phyloP scores from a whole-genome alignment of 2,888 invertebrate species.

The Campaea margaritaria region DNA sequence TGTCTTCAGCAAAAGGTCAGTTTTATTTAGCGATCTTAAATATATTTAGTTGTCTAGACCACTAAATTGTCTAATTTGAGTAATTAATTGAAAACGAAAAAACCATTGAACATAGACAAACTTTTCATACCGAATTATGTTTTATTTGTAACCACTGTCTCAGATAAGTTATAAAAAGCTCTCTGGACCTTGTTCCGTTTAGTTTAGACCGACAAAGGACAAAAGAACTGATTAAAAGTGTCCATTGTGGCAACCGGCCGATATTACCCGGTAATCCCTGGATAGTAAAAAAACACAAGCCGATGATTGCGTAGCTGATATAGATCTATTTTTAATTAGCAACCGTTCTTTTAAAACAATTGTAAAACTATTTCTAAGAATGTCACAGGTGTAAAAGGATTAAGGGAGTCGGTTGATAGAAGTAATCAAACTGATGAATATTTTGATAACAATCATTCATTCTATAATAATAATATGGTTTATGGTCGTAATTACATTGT shows the following conservation, averaged over 20 bases:
- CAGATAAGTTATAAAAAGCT: background rate
- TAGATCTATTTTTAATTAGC: too few relatives aligned
- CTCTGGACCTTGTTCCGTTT: conserved; percentile 17
- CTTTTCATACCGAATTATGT: too few relatives aligned
- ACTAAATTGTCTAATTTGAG: background rate
- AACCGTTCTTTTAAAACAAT: too few relatives aligned
- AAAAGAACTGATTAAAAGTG: conserved; percentile 80
- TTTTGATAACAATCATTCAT: background rate
- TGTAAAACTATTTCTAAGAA: background rate
- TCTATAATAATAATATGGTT: too few relatives aligned
- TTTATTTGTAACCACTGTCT: conserved; percentile 1
- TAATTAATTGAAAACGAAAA: too few relatives aligned
- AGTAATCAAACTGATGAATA: background rate
- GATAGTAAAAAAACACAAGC: conserved; percentile 47
- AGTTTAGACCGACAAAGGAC: conserved; percentile 60
- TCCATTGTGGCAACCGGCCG: conserved; percentile 66
- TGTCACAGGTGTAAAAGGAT: too few relatives aligned
- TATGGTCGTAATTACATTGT: too few relatives aligned
- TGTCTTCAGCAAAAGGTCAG: background rate
- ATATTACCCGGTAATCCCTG: conserved; percentile 46
- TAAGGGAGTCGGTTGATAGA: too few relatives aligned
- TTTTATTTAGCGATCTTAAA: conserved; percentile 1
- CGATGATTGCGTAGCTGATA: conserved; percentile 36
- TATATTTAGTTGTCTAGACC: too few relatives aligned
- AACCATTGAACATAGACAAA: too few relatives aligned